Evolutionary conservation across 2,888 invertebrate genomes (phyloP).

Genomic region (Laothoe populi): DNA sequence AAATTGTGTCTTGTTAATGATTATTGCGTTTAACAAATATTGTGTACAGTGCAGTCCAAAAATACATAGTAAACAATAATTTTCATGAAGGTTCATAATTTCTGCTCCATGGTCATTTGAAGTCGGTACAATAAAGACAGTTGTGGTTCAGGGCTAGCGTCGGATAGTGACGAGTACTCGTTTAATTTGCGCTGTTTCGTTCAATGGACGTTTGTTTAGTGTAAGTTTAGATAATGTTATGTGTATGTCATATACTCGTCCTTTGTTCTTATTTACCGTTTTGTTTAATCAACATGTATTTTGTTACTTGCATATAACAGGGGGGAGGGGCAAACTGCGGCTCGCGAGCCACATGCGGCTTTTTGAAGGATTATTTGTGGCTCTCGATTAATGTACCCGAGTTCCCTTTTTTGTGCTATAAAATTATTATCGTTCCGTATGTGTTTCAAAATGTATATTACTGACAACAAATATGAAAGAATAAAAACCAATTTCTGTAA

Average conservation of each 20-base stretch:
- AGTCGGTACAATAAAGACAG: slow-evolving; percentile 30
- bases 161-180: slow-evolving; percentile 75
- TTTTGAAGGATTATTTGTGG: too few relatives aligned
- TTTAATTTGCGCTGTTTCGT: slow-evolving; percentile 76
- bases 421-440: too few relatives aligned
- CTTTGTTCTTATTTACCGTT: slow-evolving; percentile 28
- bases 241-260: slow-evolving; percentile 40
- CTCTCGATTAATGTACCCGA: too few relatives aligned
- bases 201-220: slow-evolving; percentile 67
- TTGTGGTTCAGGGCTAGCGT: slow-evolving; percentile 50
- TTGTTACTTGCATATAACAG: background rate
- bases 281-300: background rate
- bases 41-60: too few relatives aligned
- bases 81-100: background rate
- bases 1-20: too few relatives aligned
- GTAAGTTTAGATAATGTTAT: slow-evolving; percentile 61
- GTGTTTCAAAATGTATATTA: too few relatives aligned
- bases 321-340: too few relatives aligned
- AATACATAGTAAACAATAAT: background rate
- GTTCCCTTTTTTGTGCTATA: too few relatives aligned
- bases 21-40: too few relatives aligned
- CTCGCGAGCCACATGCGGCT: too few relatives aligned
- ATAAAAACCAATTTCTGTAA: too few relatives aligned
- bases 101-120: slow-evolving; percentile 7
- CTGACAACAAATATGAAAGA: too few relatives aligned